Base-by-base conservation (phyloP, 64 coral and sea anemone genomes). In the Astreopora myriophthalma region DNA sequence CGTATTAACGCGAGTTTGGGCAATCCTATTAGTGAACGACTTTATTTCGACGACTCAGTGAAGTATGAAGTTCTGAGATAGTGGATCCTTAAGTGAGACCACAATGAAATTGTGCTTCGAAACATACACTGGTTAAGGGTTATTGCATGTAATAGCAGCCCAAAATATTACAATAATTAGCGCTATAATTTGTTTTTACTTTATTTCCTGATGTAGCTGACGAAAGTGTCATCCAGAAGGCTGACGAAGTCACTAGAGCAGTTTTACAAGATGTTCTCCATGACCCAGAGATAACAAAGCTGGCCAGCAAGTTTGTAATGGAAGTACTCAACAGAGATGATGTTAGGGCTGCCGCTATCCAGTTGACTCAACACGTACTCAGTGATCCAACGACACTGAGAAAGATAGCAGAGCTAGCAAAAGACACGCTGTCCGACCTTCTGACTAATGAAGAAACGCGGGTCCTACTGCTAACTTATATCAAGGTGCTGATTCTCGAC, bases 171-270 rank as follows among this genome's bases (percentile, higher is more conserved):
- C 17, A 20, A 17, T 79, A 32, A 13, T 9, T 79, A 8, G n/a
- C n/a, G n/a, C n/a, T n/a, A n/a, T n/a, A n/a, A 22, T 7, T 34
- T 80, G 10, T 19, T 19, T 51, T 51, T 10, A 34, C 9, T 13
- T 67, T 25, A 36, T 71, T 82, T 84, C 0, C 14, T 27, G 48
- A 34, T 24, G 22, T 44, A 99, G 97, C 93, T 96, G 97, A 99
- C 85, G 94, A 99, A 40, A 93, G 90, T 78, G 97, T 99, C 12
- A 81, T 96, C 24, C 92, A 96, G 13, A 99, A 99, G 48, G 97
- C 94, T 3, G 88, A 99, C 57, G 97, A 93, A 85, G 93, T 99
- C 73, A 99, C 97, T 11, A 95, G 95, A 74, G 87, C 42, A 8
- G 91, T 99, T 23, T 34, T 99, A 22, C 87, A 99, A 84, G 87